These are phyloP conservation scores for Ptychochromis oligacanthus DNA, from an alignment of 2,113 vertebrate species.

Conservation along the genomic window DNA sequence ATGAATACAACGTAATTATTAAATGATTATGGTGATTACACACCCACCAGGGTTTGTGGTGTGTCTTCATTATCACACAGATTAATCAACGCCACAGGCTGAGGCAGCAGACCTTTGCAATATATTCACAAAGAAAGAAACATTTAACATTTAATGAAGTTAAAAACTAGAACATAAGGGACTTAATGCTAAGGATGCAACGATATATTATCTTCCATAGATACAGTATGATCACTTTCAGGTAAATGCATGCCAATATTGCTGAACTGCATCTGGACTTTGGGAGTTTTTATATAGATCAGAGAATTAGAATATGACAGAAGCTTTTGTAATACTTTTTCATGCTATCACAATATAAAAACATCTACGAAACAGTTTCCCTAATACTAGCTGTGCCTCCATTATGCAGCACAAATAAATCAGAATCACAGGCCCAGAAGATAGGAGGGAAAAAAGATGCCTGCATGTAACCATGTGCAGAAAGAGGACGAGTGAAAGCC, in stretches of 20 bases:
- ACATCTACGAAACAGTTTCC: background rate
- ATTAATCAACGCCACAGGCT: slow-evolving; percentile 59
- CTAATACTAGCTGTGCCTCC: background rate
- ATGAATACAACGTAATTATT: slow-evolving; percentile 73
- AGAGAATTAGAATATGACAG: background rate
- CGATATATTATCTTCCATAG: background rate
- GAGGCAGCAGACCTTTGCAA: slow-evolving; percentile 1
- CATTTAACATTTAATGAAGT: slow-evolving; percentile 6
- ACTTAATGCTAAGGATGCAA: background rate
- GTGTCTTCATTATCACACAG: slow-evolving; percentile 53
- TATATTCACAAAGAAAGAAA: background rate
- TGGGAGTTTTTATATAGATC: background rate
- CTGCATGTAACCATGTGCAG: slow-evolving; percentile 23
- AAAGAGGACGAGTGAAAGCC: background rate
- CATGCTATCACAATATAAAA: background rate
- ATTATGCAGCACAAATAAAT: slow-evolving; percentile 31
- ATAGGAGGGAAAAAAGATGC: slow-evolving; percentile 34
- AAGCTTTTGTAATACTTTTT: background rate
- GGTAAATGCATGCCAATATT: background rate
- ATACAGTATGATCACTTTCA: background rate
- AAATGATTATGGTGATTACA: slow-evolving; percentile 69
- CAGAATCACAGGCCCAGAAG: slow-evolving; percentile 31
- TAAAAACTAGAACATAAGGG: background rate
- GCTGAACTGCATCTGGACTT: background rate
- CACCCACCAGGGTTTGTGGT: slow-evolving; percentile 56